These are phyloP conservation scores for Drosophila miranda DNA, from an alignment of 1,140 invertebrate species.

Conservation along the genomic window DNA sequence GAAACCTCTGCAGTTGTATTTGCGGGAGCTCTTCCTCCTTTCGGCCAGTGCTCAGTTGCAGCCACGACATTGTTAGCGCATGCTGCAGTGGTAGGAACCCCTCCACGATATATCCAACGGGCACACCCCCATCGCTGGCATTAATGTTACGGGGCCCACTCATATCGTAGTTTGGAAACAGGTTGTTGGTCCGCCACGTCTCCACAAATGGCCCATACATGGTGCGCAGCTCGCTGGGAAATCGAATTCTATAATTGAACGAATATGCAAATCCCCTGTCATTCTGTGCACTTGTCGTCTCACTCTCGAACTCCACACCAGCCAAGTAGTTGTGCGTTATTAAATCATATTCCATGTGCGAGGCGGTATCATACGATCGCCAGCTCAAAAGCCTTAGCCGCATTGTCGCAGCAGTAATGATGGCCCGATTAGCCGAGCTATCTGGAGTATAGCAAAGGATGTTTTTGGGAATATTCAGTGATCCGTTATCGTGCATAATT, in stretches of 20 bases:
- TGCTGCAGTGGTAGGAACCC: conserved; percentile 86
- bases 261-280: conserved; percentile 1
- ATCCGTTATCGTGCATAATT: conserved; percentile 33
- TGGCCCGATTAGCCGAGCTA: background rate
- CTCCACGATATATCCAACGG: conserved; percentile 84
- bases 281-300: background rate
- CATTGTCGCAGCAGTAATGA: background rate
- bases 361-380: conserved; percentile 13
- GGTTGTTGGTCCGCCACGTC: conserved; percentile 51
- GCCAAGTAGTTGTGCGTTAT: conserved; percentile 35
- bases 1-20: conserved; percentile 84
- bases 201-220: conserved; percentile 16
- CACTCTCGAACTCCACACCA: conserved; percentile 32
- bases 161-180: conserved; percentile 36
- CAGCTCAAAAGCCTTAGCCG: conserved; percentile 12
- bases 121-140: conserved; percentile 58
- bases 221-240: conserved; percentile 53
- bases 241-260: conserved; percentile 31
- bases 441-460: conserved; percentile 38
- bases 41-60: conserved; percentile 22
- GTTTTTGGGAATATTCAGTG: conserved; percentile 25
- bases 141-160: conserved; percentile 57
- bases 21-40: conserved; percentile 22
- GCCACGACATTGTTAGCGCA: conserved; percentile 82
- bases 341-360: conserved; percentile 31